Evolutionary conservation across 2,888 invertebrate genomes (phyloP).

Genomic region (Prostheceraeus crozeri): DNA sequence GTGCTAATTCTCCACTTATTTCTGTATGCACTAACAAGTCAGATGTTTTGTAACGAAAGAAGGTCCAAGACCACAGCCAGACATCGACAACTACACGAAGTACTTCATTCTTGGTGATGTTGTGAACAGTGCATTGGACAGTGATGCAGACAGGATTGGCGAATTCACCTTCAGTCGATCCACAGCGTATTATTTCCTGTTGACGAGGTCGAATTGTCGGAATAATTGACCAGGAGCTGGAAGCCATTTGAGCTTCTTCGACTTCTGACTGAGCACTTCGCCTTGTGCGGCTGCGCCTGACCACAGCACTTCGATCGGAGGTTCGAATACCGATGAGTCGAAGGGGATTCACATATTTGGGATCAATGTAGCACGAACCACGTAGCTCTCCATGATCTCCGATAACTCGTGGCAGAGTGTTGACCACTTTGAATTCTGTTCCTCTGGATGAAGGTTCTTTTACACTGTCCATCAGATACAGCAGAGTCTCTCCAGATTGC

Average conservation of each 20-base stretch:
- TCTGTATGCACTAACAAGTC: background rate
- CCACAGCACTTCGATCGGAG: background rate
- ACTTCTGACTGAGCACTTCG: background rate
- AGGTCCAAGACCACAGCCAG: background rate
- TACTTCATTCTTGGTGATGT: background rate
- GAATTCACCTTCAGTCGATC: background rate
- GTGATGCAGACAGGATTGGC: background rate
- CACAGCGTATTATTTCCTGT: conserved; percentile 15
- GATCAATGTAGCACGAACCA: conserved; percentile 21
- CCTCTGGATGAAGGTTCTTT: conserved; percentile 5
- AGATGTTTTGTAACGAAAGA: conserved; percentile 1
- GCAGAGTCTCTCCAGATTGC: conserved; percentile 30
- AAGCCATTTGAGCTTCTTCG: background rate
- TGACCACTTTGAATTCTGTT: background rate
- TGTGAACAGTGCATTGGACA: background rate
- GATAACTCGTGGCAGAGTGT: conserved; percentile 26
- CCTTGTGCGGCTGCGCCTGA: background rate
- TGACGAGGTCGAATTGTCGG: conserved; percentile 28
- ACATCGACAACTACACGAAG: background rate
- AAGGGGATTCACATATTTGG: conserved; percentile 24
- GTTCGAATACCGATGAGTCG: conserved; percentile 25
- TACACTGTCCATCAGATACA: conserved; percentile 31
- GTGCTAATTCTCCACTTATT: background rate
- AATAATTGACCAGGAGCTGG: conserved; percentile 19
- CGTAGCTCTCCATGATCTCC: conserved; percentile 4